Evolutionary conservation across 1,140 invertebrate genomes (phyloP).

Genomic region (Coenobita brevimanus): DNA sequence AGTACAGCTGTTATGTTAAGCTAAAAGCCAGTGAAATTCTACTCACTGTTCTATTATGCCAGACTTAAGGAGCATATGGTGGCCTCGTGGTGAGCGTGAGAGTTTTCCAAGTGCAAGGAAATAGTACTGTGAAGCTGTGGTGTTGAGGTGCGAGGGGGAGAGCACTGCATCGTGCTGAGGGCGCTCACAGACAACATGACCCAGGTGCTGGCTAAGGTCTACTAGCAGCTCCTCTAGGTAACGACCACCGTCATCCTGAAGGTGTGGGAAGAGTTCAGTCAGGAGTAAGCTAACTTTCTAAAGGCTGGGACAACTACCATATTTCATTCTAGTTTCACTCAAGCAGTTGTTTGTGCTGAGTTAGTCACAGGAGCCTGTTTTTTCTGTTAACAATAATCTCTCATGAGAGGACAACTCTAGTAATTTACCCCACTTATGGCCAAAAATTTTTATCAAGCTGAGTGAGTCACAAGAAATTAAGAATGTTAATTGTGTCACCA

Average conservation of each 20-base stretch:
- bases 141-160: conserved; percentile 89
- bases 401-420: no score
- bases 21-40: not conserved
- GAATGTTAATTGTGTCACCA: no score
- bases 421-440: no score
- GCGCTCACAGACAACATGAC: conserved; percentile 81
- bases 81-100: conserved; percentile 82
- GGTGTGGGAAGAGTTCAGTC: conserved; percentile 65
- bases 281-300: no score
- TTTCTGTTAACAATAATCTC: no score
- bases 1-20: no score
- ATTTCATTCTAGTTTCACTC: no score
- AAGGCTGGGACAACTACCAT: no score
- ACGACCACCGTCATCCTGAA: conserved; percentile 75
- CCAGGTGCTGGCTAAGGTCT: conserved; percentile 86
- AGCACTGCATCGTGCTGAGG: conserved; percentile 91
- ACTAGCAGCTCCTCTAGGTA: conserved; percentile 85
- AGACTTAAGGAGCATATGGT: conserved; percentile 82
- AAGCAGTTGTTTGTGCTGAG: no score
- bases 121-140: conserved; percentile 92
- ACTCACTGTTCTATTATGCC: conserved; percentile 84
- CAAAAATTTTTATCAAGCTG: no score
- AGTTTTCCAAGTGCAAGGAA: conserved; percentile 94
- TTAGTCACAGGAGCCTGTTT: no score
- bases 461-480: no score